Conservation (phyloP, 2,113 vertebrate species). For the Bambusicola thoracicus region DNA sequence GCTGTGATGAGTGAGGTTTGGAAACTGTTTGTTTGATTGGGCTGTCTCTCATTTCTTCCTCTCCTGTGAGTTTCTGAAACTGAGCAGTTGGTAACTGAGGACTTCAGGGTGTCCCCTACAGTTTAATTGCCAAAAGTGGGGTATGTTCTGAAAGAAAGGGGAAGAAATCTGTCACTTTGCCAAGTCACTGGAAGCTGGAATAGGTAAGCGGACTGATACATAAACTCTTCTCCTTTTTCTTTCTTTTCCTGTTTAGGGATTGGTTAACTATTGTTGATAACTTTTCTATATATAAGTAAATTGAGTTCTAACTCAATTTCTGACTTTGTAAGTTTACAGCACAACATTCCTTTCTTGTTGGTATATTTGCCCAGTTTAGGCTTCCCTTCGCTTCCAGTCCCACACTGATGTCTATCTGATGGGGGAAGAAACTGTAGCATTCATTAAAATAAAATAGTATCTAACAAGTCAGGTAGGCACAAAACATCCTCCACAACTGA, state of each 20-base stretch:
- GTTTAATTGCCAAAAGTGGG: background rate
- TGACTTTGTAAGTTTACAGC: background rate
- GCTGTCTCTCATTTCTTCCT: background rate
- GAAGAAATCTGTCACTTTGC: background rate
- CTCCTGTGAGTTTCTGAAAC: background rate
- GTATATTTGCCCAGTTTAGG: background rate
- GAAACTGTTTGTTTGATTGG: background rate
- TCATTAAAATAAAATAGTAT: background rate
- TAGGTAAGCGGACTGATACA: background rate
- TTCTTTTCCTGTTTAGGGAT: background rate
- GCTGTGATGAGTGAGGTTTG: background rate
- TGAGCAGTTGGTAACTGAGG: background rate
- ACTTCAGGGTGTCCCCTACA: background rate
- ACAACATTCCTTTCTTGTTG: background rate
- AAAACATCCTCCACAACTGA: accelerated
- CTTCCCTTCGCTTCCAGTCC: background rate
- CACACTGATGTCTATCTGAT: background rate
- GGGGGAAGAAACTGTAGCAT: background rate
- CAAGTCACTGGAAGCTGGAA: background rate
- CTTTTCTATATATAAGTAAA: background rate
- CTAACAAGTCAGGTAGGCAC: background rate
- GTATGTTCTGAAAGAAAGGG: background rate
- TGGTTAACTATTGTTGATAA: background rate
- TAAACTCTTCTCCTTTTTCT: background rate
- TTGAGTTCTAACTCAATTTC: background rate